Evolutionary conservation across 2,888 invertebrate genomes (phyloP).

Genomic region (Megamerina dolium): DNA sequence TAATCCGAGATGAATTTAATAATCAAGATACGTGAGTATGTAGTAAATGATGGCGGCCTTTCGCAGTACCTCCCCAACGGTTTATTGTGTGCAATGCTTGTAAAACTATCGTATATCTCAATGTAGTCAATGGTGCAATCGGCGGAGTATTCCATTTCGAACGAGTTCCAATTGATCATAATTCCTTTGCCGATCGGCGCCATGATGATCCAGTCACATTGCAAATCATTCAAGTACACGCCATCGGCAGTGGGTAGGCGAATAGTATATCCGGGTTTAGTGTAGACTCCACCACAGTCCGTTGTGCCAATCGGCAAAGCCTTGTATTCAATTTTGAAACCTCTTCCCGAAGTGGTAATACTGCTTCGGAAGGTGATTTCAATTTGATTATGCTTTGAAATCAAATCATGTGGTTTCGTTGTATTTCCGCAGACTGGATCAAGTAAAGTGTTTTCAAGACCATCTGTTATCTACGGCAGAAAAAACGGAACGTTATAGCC

Average conservation of each 20-base stretch:
- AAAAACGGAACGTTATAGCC: background rate
- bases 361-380: conserved; percentile 63
- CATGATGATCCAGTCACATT: conserved; percentile 70
- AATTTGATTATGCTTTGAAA: conserved; percentile 69
- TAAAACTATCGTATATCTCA: conserved; percentile 54
- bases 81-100: conserved; percentile 8
- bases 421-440: conserved; percentile 64
- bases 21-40: conserved; percentile 62
- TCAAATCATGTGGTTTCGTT: conserved; percentile 55
- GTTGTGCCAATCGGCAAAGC: conserved; percentile 54
- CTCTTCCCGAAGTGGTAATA: conserved; percentile 54
- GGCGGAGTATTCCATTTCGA: conserved; percentile 57
- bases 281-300: conserved; percentile 70
- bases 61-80: conserved; percentile 24
- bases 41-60: conserved; percentile 62
- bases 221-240: conserved; percentile 50
- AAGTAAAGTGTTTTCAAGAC: conserved; percentile 59
- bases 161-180: conserved; percentile 67
- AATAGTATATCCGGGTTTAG: conserved; percentile 57
- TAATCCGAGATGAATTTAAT: conserved; percentile 64
- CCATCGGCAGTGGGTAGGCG: conserved; percentile 56
- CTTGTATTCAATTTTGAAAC: conserved; percentile 72
- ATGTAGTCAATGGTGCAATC: conserved; percentile 65
- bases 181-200: conserved; percentile 64
- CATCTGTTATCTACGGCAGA: conserved; percentile 60